Conservation (phyloP, 1,140 invertebrate species). For the Drosophila rhopaloa region DNA sequence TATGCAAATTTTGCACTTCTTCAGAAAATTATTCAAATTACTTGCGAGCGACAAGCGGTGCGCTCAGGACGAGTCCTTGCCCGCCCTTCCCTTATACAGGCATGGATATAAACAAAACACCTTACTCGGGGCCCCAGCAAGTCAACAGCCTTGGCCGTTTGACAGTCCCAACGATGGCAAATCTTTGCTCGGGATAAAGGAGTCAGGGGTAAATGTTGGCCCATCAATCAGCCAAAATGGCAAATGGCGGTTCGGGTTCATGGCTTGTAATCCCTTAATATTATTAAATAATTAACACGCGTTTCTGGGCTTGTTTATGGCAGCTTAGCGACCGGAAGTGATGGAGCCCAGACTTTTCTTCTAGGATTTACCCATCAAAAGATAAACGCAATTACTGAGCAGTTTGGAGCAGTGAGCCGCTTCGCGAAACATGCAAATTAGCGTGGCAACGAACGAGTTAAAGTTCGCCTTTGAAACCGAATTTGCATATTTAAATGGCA, state of each 20-base stretch:
- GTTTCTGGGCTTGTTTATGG: conserved; percentile 68
- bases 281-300: conserved; percentile 80
- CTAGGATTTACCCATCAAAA: conserved; percentile 73
- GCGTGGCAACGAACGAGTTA: conserved; percentile 73
- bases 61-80: conserved; percentile 23
- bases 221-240: conserved; percentile 47
- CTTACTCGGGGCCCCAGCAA: conserved; percentile 33
- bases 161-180: conserved; percentile 50
- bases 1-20: conserved; percentile 80
- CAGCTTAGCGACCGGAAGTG: conserved; percentile 45
- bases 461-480: conserved; percentile 69
- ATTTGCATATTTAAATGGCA: conserved; percentile 82
- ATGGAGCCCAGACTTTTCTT: conserved; percentile 22
- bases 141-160: conserved; percentile 70
- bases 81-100: background rate
- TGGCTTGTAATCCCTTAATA: conserved; percentile 74
- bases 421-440: conserved; percentile 77
- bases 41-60: conserved; percentile 51
- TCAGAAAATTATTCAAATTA: conserved; percentile 80
- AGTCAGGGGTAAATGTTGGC: conserved; percentile 12
- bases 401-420: conserved; percentile 51
- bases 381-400: conserved; percentile 75
- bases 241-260: conserved; percentile 35
- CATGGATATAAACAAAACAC: conserved; percentile 52
- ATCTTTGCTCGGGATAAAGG: conserved; percentile 26